Conservation (phyloP, 2,888 invertebrate genomes). For the Limnephilus auricula region DNA sequence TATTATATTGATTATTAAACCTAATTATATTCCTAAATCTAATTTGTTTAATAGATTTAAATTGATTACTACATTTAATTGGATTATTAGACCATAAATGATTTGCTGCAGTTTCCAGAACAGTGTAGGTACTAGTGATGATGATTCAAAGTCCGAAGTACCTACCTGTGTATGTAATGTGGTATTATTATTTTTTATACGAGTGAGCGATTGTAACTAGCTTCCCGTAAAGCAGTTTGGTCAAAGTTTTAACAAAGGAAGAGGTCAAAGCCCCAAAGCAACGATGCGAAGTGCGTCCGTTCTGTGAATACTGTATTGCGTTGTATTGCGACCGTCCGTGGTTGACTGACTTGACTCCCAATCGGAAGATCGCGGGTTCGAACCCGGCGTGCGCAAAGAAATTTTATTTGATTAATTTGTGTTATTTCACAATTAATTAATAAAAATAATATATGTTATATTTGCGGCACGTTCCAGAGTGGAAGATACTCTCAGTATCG, state of each 20-base stretch:
- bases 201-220: background rate
- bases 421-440: too few species aligned
- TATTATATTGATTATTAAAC: too few species aligned
- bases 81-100: background rate
- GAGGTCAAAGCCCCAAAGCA: background rate
- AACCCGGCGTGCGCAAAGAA: too few species aligned
- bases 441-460: too few species aligned
- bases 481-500: too few species aligned
- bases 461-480: too few species aligned
- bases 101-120: background rate
- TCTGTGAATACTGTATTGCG: background rate
- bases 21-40: too few species aligned
- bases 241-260: constrained; percentile 2
- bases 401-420: too few species aligned
- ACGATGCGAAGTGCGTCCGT: background rate
- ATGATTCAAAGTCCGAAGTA: background rate
- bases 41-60: background rate
- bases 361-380: too few species aligned
- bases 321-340: too few species aligned
- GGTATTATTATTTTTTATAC: background rate
- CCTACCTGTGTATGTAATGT: background rate
- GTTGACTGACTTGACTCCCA: too few species aligned
- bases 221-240: background rate
- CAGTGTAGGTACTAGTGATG: background rate
- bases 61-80: background rate